These are phyloP conservation scores for Coenonympha glycerion DNA, from an alignment of 2,888 invertebrate genomes.

Conservation along the genomic window DNA sequence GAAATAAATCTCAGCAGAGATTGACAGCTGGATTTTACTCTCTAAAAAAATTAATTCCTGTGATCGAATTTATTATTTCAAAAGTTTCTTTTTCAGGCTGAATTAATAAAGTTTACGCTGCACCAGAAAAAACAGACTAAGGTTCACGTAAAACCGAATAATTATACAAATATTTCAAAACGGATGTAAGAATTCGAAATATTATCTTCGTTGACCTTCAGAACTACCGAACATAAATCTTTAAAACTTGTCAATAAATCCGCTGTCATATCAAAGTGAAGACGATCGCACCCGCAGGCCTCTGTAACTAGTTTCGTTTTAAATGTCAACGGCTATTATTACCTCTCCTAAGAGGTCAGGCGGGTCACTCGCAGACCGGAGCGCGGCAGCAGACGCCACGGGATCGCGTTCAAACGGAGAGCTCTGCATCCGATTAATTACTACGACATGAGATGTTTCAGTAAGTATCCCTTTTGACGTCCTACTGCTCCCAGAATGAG, in stretches of 20 bases:
- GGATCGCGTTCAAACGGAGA: conserved; percentile 21
- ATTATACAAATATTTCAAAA: conserved; percentile 9
- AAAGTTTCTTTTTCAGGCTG: too few relatives aligned
- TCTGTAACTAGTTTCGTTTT: conserved; percentile 57
- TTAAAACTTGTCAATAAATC: conserved; percentile 41
- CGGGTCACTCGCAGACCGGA: conserved; percentile 41
- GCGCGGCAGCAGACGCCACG: conserved; percentile 33
- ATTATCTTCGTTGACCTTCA: conserved; percentile 22
- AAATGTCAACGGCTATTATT: conserved; percentile 71
- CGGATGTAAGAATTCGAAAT: conserved; percentile 13
- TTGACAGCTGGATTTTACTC: too few relatives aligned
- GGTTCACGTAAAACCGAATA: neutral
- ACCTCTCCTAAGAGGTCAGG: conserved; percentile 46
- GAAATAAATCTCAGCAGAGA: too few relatives aligned
- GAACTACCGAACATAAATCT: conserved; percentile 32
- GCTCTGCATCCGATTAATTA: neutral
- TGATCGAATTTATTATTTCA: too few relatives aligned
- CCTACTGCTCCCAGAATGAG: too few relatives aligned
- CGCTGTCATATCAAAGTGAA: conserved; percentile 31
- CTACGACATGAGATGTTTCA: neutral
- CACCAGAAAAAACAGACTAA: neutral
- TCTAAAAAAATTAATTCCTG: neutral
- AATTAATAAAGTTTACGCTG: too few relatives aligned
- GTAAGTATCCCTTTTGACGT: too few relatives aligned
- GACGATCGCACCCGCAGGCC: conserved; percentile 37